Percentiles rank a stretch among this genome's conserved stretches.
These are phyloP conservation scores for Osmerus mordax DNA, from an alignment of 2,113 vertebrate species.

Conservation along the genomic window DNA sequence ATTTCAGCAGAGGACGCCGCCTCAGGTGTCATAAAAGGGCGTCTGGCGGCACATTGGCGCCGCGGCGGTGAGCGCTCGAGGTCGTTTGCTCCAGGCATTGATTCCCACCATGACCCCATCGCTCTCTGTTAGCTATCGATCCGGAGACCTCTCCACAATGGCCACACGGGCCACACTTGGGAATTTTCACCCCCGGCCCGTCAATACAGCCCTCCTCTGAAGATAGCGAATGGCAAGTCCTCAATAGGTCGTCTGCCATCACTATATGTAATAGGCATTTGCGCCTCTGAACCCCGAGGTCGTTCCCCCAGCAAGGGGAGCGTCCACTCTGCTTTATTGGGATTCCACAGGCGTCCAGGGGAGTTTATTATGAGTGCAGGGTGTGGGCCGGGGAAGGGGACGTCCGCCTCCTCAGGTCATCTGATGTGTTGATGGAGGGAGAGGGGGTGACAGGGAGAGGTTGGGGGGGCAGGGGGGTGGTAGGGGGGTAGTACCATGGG, in stretches of 20 bases:
- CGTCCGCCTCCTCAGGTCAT: neutral
- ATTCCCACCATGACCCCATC: slow-evolving; percentile 57
- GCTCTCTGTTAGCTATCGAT: slow-evolving; percentile 63
- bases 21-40: slow-evolving; percentile 63
- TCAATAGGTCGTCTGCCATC: slow-evolving; percentile 56
- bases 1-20: slow-evolving; percentile 67
- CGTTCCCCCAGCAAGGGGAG: slow-evolving; percentile 16
- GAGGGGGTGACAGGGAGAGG: neutral
- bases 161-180: slow-evolving; percentile 37
- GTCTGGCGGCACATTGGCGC: neutral
- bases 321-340: slow-evolving; percentile 63
- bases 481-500: neutral
- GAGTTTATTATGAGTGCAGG: slow-evolving; percentile 38
- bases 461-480: neutral
- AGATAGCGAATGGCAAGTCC: slow-evolving; percentile 46
- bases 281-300: slow-evolving; percentile 49
- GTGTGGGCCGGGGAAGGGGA: slow-evolving; percentile 22
- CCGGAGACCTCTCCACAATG: slow-evolving; percentile 54
- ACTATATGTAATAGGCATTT: slow-evolving; percentile 50
- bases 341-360: slow-evolving; percentile 35
- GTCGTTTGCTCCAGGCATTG: slow-evolving; percentile 65
- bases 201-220: slow-evolving; percentile 41
- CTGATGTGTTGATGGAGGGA: no score
- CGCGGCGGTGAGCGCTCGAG: slow-evolving; percentile 57
- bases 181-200: slow-evolving; percentile 34